phyloP scores from a whole-genome alignment of 2,888 invertebrate genomes.

The Yponomeuta malinellus region DNA sequence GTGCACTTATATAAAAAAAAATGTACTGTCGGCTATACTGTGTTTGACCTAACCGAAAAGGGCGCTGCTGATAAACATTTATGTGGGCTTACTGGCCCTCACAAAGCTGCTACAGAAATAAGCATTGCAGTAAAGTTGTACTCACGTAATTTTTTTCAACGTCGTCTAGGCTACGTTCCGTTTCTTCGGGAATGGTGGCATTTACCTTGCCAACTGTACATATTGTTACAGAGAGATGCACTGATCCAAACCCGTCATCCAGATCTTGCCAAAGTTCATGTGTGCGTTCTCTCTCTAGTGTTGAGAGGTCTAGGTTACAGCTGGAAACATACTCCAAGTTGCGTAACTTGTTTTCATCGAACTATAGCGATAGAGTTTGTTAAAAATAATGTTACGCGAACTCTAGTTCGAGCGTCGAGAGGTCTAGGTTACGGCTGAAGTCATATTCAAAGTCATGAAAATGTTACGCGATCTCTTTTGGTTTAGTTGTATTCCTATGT shows the following conservation, averaged over 20 bases:
- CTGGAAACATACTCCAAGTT: slow-evolving; percentile 28
- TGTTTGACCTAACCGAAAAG: no score
- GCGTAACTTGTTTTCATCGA: no score
- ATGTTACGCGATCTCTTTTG: no score
- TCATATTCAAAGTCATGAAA: no score
- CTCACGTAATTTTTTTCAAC: not conserved
- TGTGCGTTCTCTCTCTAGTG: slow-evolving; percentile 49
- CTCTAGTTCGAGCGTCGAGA: slow-evolving; percentile 46
- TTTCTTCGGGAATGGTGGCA: not conserved
- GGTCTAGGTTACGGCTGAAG: slow-evolving; percentile 51
- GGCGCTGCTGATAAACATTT: no score
- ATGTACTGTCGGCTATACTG: no score
- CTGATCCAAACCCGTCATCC: slow-evolving; percentile 50
- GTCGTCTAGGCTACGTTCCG: not conserved
- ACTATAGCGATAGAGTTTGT: no score
- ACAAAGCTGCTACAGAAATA: no score
- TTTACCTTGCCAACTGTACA: slow-evolving; percentile 21
- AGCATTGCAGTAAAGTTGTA: not conserved
- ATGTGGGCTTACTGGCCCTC: no score
- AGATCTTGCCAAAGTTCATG: slow-evolving; percentile 56
- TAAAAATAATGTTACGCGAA: slow-evolving; percentile 30
- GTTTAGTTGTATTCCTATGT: no score
- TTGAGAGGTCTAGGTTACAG: slow-evolving; percentile 51
- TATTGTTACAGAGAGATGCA: slow-evolving; percentile 56
- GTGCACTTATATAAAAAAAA: no score